A percentile compares a stretch with the other conserved stretches of the same genome.
These are phyloP conservation scores for Pelosia muscerda DNA, from an alignment of 2,888 invertebrate species.

Conservation along the genomic window DNA sequence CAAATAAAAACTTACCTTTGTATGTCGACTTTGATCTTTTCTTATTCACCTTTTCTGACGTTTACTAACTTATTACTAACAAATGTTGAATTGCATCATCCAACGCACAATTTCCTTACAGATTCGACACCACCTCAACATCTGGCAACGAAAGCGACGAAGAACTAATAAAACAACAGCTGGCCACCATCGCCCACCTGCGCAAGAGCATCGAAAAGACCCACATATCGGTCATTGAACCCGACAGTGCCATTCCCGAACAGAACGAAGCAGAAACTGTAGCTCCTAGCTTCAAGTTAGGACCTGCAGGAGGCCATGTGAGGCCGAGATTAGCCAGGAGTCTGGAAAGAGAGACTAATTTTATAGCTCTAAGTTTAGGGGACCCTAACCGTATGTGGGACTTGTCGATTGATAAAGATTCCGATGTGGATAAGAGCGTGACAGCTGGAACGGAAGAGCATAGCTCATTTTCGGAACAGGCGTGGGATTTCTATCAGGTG, in stretches of 20 bases:
- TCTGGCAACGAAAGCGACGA: slow-evolving; percentile 91
- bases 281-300: slow-evolving; percentile 89
- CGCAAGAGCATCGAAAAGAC: slow-evolving; percentile 82
- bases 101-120: slow-evolving; percentile 39
- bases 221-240: slow-evolving; percentile 74
- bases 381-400: slow-evolving; percentile 81
- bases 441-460: slow-evolving; percentile 91
- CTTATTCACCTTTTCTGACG: no score
- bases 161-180: slow-evolving; percentile 72
- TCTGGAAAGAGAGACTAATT: slow-evolving; percentile 75
- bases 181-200: slow-evolving; percentile 75
- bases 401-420: slow-evolving; percentile 79
- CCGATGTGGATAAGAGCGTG: slow-evolving; percentile 86
- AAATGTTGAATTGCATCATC: background rate
- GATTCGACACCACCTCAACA: slow-evolving; percentile 88
- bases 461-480: slow-evolving; percentile 95
- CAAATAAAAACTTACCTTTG: no score
- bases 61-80: background rate
- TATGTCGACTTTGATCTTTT: no score
- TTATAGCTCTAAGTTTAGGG: slow-evolving; percentile 76
- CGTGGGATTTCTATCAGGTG: slow-evolving; percentile 98
- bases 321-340: slow-evolving; percentile 75
- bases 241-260: slow-evolving; percentile 76
- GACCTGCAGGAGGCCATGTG: slow-evolving; percentile 83
- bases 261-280: slow-evolving; percentile 75